Evolutionary conservation across 2,113 vertebrate genomes (phyloP).

Genomic region (Fulmarus glacialis): DNA sequence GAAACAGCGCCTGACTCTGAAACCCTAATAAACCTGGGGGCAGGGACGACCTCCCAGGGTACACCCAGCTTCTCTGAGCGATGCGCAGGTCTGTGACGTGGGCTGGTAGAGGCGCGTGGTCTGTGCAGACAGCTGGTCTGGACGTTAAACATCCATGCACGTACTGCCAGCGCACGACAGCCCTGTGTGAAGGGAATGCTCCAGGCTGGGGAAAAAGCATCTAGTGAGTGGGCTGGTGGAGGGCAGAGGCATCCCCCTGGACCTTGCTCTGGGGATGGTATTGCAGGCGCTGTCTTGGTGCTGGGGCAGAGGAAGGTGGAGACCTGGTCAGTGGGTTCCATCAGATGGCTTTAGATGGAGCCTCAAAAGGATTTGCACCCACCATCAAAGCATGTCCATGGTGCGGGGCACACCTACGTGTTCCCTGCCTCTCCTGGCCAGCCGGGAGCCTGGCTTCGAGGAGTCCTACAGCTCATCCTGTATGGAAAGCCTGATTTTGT

Average conservation of each 20-base stretch:
- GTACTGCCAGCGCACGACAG: not conserved
- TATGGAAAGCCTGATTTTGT: not conserved
- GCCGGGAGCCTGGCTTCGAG: not conserved
- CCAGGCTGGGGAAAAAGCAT: not conserved
- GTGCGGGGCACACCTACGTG: not conserved
- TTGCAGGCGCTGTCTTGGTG: not conserved
- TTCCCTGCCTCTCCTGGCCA: not conserved
- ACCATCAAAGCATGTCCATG: accelerated
- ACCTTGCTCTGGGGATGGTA: not conserved
- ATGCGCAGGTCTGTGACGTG: not conserved
- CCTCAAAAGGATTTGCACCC: not conserved
- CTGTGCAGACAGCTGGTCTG: not conserved
- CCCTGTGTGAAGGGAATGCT: not conserved
- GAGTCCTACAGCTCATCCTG: not conserved
- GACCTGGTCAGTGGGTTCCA: not conserved
- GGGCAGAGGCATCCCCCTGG: not conserved
- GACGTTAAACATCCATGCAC: not conserved
- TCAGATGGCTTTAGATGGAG: not conserved
- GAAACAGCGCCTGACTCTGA: not conserved
- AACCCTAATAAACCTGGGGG: not conserved
- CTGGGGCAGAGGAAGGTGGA: not conserved
- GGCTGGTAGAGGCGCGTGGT: not conserved
- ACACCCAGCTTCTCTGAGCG: not conserved
- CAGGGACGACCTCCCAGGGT: not conserved
- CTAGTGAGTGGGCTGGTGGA: not conserved